A percentile compares a stretch with the other conserved stretches of the same genome.
These are phyloP conservation scores for Vicugna pacos DNA, from an alignment of 2,113 vertebrate species.

Conservation along the genomic window DNA sequence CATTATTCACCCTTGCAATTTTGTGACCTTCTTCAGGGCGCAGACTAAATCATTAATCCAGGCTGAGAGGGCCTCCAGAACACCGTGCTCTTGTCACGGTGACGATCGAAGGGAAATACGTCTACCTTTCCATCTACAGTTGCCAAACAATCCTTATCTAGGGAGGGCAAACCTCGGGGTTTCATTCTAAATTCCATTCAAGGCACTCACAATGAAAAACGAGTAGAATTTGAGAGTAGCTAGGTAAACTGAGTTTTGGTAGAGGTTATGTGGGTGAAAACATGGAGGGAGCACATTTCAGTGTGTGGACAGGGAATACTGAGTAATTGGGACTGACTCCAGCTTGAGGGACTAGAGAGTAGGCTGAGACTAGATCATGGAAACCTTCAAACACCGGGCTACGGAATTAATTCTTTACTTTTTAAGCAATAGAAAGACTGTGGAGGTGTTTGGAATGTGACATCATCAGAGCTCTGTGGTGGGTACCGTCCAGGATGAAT, in stretches of 20 bases:
- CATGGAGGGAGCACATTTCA: not conserved
- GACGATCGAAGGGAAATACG: not conserved
- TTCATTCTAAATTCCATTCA: not conserved
- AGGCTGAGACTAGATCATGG: not conserved
- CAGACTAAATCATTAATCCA: slow-evolving; percentile 38
- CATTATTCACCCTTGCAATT: slow-evolving; percentile 51
- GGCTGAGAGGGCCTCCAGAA: not conserved
- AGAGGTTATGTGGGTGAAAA: not conserved
- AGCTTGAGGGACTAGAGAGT: not conserved
- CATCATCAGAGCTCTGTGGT: not conserved
- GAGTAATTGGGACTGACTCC: not conserved
- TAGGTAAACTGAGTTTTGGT: not conserved
- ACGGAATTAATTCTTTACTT: not conserved
- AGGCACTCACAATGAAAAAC: not conserved
- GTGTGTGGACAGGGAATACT: rapidly evolving
- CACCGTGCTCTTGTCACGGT: not conserved
- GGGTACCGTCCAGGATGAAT: not conserved
- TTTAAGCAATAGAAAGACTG: not conserved
- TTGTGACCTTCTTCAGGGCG: slow-evolving; percentile 36
- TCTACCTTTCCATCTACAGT: not conserved
- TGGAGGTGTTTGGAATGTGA: not conserved
- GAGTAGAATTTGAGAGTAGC: not conserved
- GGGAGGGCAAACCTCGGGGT: not conserved
- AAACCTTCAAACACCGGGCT: not conserved
- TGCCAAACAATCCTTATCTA: not conserved